Base-by-base conservation (phyloP, 2,797 vertebrate species). In the Sebastes goodei region DNA sequence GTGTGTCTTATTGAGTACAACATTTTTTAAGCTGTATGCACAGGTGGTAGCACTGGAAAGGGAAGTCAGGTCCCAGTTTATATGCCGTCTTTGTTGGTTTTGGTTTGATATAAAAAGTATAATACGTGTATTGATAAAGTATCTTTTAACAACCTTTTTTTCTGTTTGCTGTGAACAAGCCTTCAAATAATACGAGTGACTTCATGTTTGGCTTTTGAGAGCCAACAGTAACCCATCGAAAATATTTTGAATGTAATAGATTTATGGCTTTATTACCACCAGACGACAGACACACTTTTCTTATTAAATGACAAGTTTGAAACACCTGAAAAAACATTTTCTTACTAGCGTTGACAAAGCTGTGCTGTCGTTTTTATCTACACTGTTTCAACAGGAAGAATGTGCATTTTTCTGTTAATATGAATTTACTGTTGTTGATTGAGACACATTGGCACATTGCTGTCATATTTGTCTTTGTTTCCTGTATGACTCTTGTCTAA, bases 21-120 rank as follows among this genome's bases (percentile, higher is more conserved):
- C 30, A 53, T 74, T 78, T 67, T 88, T 76, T 53, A 81, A 79
- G 78, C 73, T 90, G 90, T 89, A 70, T 89, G 68, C 76, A 90
- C 93, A 92, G 90, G 83, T 92, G 86, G 82, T 61, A 49, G 73
- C 62, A 38, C 76, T 78, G 83, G 76, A 74, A 86, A 74, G 78
- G 70, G 62, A 88, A 79, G 78, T 53, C 30, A 38, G 42, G 49
- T 83, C 66, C 59, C 32, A 80, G 64, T 83, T 89, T 84, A 75
- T 87, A 52, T 70, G 68, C 76, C 62, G 52, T 69, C 78, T 81
- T 78, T 89, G 78, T 84, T 87, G 63, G 76, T 85, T 85, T 88
- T 78, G 29, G 46, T 88, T 86, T 89, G 78, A 86, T 70, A 52
- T 66, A 42, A 65, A 78, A 76, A 59, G 10, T 59, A 35, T 20